Evolutionary conservation across 2,888 invertebrate species (phyloP).

Genomic region (Torymus auratus): DNA sequence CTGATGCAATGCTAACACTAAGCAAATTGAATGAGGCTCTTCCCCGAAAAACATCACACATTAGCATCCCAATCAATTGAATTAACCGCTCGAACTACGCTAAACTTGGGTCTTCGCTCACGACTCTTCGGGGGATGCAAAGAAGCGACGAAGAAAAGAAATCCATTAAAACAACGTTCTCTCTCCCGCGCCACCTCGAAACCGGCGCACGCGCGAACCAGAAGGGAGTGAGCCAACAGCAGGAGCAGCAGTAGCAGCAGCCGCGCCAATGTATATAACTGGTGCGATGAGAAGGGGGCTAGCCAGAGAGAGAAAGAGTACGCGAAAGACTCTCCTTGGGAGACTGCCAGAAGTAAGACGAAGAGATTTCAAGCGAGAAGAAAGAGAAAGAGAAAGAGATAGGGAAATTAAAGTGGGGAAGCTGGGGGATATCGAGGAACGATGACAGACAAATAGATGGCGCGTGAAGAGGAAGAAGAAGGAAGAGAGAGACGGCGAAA

Average conservation of each 20-base stretch:
- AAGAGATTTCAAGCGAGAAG: not conserved
- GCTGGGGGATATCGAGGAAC: slow-evolving; percentile 51
- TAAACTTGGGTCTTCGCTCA: too few relatives aligned
- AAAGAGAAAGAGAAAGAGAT: not conserved
- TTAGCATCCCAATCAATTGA: slow-evolving; percentile 7
- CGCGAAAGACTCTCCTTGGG: slow-evolving; percentile 25
- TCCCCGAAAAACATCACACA: slow-evolving; percentile 1
- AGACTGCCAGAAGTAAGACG: slow-evolving; percentile 46
- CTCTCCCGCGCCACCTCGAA: slow-evolving; percentile 4
- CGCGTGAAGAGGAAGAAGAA: not conserved
- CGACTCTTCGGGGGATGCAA: not conserved
- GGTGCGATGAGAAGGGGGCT: not conserved
- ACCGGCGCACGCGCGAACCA: slow-evolving; percentile 5
- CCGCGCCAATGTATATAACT: slow-evolving; percentile 35
- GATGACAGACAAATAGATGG: slow-evolving; percentile 57
- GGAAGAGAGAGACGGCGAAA: slow-evolving; percentile 19
- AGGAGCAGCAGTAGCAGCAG: slow-evolving; percentile 2
- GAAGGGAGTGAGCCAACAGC: slow-evolving; percentile 10
- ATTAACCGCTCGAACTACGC: not conserved
- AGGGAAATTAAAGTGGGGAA: slow-evolving; percentile 52
- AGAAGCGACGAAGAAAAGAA: slow-evolving; percentile 13
- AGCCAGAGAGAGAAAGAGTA: slow-evolving; percentile 12
- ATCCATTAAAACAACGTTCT: slow-evolving; percentile 47
- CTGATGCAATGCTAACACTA: not conserved
- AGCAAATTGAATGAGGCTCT: not conserved